Evolutionary conservation across 2,888 invertebrate genomes (phyloP), one percentile per base, ranked within the genome.

Genomic region (Poecilus cupreus): DNA sequence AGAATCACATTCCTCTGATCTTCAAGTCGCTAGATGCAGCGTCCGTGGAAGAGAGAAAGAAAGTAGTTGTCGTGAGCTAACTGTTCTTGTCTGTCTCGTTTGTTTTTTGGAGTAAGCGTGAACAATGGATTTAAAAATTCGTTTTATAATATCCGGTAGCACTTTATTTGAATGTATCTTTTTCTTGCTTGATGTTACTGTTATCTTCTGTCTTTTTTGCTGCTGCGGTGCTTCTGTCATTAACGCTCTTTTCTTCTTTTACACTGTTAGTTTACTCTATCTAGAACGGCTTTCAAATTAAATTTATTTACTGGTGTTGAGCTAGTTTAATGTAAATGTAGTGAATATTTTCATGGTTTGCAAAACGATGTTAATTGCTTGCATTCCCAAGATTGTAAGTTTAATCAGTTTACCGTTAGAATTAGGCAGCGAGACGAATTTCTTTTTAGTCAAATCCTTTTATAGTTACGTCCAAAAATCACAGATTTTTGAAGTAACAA

Each of bases 61-160:
- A 60, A 26, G 10, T 37, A 8, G 11, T 22, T 22, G 20, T 22
- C 43, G 16, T 10, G 8, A 68, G 8, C 13, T 78, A 80, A 80
- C 80, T 37, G 80, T 46, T 70, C 54, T 37, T 39, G 80, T 70
- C 57, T 64, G 57, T 49, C 49, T n/a, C 80, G 49, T 68, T 79
- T 68, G 80, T 80, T 80, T 80, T 78, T 80, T 80, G 80, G 20
- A 37, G 54, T 20, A 54, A 80, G 70, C 80, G 80, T 80, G 72
- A 80, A 80, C 80, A 80, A 80, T 80, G 68, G 80, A 80, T 80
- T 80, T 80, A 80, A 72, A 80, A 80, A 72, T 70, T 72, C 80
- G 80, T 80, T 80, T 72, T 80, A 80, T 80, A 80, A 80, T 80
- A 80, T 80, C 80, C 80, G 80, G 80, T 80, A 80, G 80, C 79